A percentile compares a stretch with the other conserved stretches of the same genome.
phyloP scores from a whole-genome alignment of 2,797 vertebrate species.

The Toxotes lorentzi region DNA sequence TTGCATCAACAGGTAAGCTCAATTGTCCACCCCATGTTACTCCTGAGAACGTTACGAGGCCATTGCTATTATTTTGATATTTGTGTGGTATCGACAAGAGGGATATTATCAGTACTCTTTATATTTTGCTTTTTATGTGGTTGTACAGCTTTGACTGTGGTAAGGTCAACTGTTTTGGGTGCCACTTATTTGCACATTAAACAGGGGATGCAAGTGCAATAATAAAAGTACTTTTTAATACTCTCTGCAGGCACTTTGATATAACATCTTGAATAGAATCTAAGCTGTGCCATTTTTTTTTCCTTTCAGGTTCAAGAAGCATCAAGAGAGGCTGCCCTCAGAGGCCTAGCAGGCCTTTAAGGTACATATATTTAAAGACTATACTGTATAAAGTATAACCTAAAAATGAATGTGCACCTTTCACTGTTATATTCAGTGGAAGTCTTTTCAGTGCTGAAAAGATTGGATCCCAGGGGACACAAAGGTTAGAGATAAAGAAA shows the following conservation, averaged over 20 bases:
- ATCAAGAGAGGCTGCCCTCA: constrained; percentile 60
- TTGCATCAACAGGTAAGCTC: constrained; percentile 79
- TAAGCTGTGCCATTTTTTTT: not conserved
- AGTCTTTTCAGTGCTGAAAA: not conserved
- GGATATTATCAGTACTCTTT: not conserved
- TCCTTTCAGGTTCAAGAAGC: constrained; percentile 60
- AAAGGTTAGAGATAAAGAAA: not conserved
- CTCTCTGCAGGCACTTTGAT: not conserved
- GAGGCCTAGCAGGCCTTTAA: constrained; percentile 49
- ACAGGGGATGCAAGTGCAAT: not conserved
- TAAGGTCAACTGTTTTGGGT: not conserved
- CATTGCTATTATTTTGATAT: not conserved
- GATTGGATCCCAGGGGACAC: not conserved
- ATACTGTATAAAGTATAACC: not conserved
- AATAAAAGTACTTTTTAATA: not conserved
- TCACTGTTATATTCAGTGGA: not conserved
- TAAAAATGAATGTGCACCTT: constrained; percentile 26
- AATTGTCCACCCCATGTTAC: not conserved
- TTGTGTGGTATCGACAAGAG: not conserved
- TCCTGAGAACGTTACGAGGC: not conserved
- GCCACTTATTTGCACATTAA: not conserved
- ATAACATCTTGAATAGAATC: not conserved
- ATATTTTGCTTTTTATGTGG: not conserved
- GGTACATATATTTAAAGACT: not conserved
- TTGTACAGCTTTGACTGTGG: not conserved